Conservation (phyloP, 2,113 vertebrate genomes). For the Cryptoleucopteryx plumbea region DNA sequence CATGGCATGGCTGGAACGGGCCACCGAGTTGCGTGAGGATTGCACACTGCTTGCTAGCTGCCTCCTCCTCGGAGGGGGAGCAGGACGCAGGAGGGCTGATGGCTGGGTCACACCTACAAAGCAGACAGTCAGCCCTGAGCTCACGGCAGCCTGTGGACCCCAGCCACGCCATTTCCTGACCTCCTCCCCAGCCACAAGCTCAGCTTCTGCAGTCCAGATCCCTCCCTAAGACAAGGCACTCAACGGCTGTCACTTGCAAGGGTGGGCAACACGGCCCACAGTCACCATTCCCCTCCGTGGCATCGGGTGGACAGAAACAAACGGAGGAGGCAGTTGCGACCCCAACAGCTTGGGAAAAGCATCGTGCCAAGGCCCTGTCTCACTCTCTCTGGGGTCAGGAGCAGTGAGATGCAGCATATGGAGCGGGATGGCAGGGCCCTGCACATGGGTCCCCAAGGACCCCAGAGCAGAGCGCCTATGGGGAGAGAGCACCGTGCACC, state of each 20-base stretch:
- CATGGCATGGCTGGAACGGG: constrained; percentile 72
- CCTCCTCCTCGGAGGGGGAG: not conserved
- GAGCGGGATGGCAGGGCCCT: not conserved
- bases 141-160: not conserved
- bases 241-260: not conserved
- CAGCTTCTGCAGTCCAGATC: not conserved
- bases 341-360: not conserved
- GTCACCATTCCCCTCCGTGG: not conserved
- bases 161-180: not conserved
- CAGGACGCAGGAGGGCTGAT: not conserved
- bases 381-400: not conserved
- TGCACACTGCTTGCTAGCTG: constrained; percentile 64
- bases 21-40: constrained; percentile 59
- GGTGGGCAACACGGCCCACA: not conserved
- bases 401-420: not conserved
- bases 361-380: not conserved
- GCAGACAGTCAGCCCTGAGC: not conserved
- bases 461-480: not conserved
- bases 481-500: not conserved
- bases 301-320: not conserved
- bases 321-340: not conserved
- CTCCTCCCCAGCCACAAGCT: not conserved
- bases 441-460: not conserved
- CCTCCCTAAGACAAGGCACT: not conserved
- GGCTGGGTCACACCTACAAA: constrained; percentile 15